These are phyloP conservation scores for Mesaphorura yosii DNA, from an alignment of 1,140 invertebrate species.

Conservation along the genomic window DNA sequence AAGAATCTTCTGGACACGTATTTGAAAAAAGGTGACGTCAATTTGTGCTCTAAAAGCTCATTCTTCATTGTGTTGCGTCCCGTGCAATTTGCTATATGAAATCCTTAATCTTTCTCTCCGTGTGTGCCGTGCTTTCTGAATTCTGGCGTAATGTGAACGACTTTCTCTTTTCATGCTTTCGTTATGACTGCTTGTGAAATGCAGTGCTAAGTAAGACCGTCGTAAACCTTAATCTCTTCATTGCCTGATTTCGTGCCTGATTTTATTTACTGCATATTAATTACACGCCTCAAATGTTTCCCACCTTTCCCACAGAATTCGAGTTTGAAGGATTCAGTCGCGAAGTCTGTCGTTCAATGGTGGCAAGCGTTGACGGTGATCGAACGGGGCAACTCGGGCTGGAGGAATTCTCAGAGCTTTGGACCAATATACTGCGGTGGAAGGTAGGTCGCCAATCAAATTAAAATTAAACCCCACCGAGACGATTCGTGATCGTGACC, in stretches of 20 bases:
- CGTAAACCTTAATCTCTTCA: no score
- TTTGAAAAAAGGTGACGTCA: constrained; percentile 62
- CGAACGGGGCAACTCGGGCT: constrained; percentile 84
- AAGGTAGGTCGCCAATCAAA: constrained; percentile 39
- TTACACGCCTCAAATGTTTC: no score
- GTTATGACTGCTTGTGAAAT: no score
- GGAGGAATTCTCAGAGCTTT: constrained; percentile 80
- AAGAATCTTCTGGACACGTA: constrained; percentile 84
- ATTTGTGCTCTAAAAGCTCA: neutral
- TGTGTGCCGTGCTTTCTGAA: neutral
- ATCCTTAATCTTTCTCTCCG: neutral
- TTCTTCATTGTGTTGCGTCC: neutral
- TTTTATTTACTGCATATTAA: no score
- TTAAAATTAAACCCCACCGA: constrained; percentile 36
- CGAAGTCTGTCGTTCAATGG: constrained; percentile 87
- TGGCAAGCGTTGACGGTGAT: constrained; percentile 86
- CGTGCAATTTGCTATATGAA: constrained; percentile 7
- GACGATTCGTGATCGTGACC: neutral
- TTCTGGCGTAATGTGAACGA: neutral
- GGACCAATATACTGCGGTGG: constrained; percentile 77
- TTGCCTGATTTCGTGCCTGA: no score
- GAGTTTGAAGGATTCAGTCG: constrained; percentile 73
- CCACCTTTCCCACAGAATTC: constrained; percentile 49
- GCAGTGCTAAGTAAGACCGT: no score
- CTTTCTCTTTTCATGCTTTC: no score